Percentiles rank a stretch among this genome's conserved stretches.
phyloP scores from a whole-genome alignment of 2,888 invertebrate species.

The Melangyna quadrimaculata region DNA sequence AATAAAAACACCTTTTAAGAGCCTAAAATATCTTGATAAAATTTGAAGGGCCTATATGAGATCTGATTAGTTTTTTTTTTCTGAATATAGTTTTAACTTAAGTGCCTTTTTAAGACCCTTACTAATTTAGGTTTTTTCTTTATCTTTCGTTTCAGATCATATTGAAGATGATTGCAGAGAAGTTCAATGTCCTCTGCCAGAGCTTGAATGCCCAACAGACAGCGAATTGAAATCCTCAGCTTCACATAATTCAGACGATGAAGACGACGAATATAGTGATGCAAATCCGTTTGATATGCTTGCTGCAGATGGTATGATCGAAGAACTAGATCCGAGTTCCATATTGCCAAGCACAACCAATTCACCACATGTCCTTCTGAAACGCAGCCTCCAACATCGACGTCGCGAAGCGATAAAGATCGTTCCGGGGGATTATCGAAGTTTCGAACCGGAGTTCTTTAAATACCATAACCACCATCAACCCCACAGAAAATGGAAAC shows the following conservation, averaged over 20 bases:
- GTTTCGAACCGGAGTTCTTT: slow-evolving; percentile 61
- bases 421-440: slow-evolving; percentile 74
- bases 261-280: slow-evolving; percentile 43
- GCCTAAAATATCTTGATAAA: not conserved
- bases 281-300: slow-evolving; percentile 55
- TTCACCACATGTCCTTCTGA: slow-evolving; percentile 33
- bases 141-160: slow-evolving; percentile 52
- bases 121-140: slow-evolving; percentile 7
- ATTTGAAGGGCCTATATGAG: not conserved
- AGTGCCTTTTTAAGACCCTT: not conserved
- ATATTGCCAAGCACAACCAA: not conserved
- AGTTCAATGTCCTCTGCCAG: slow-evolving; percentile 71
- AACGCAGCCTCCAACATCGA: slow-evolving; percentile 70
- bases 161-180: slow-evolving; percentile 73
- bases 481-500: slow-evolving; percentile 69
- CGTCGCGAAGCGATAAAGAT: slow-evolving; percentile 73
- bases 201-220: slow-evolving; percentile 73
- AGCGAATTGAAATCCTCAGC: slow-evolving; percentile 65
- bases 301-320: slow-evolving; percentile 46
- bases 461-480: slow-evolving; percentile 68
- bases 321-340: slow-evolving; percentile 38
- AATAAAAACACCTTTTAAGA: not conserved
- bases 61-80: not conserved
- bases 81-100: not conserved
- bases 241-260: slow-evolving; percentile 18